Percentiles rank a stretch among this genome's conserved stretches.
These are phyloP conservation scores for Neoscelio sp. DNA, from an alignment of 2,888 invertebrate genomes.

Conservation along the genomic window DNA sequence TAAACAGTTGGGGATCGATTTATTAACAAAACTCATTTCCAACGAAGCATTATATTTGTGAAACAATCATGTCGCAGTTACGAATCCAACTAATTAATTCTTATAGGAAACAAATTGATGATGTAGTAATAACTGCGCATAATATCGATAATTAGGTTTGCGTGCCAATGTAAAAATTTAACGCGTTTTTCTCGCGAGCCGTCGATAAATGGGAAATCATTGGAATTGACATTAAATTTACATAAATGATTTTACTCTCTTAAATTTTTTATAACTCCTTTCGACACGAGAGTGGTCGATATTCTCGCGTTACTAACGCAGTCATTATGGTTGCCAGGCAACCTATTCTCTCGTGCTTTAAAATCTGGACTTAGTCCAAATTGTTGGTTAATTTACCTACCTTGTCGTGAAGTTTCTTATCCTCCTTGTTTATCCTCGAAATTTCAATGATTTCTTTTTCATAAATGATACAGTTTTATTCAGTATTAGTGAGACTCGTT, in stretches of 20 bases:
- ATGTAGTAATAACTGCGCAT: background rate
- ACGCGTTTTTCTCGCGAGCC: too few relatives aligned
- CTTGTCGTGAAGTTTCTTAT: background rate
- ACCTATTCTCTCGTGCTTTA: constrained; percentile 65
- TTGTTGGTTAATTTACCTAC: constrained; percentile 8
- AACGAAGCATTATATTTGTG: too few relatives aligned
- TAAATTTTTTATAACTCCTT: background rate
- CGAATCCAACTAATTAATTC: background rate
- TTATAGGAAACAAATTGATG: background rate
- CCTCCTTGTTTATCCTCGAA: background rate
- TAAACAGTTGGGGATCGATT: too few relatives aligned
- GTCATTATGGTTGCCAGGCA: constrained; percentile 75
- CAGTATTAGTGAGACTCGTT: too few relatives aligned
- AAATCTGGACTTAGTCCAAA: constrained; percentile 47
- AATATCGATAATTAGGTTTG: constrained; percentile 17
- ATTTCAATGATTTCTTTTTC: too few relatives aligned
- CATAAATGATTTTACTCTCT: background rate
- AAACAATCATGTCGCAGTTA: background rate
- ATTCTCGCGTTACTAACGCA: constrained; percentile 71
- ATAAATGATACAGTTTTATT: too few relatives aligned
- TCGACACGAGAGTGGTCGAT: constrained; percentile 70
- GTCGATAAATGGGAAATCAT: background rate
- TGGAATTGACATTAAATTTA: background rate
- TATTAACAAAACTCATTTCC: too few relatives aligned
- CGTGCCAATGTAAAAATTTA: too few relatives aligned